Evolutionary conservation across 2,113 vertebrate genomes (phyloP), one percentile per base, ranked within the genome.

Genomic region (Oophaga pumilio): DNA sequence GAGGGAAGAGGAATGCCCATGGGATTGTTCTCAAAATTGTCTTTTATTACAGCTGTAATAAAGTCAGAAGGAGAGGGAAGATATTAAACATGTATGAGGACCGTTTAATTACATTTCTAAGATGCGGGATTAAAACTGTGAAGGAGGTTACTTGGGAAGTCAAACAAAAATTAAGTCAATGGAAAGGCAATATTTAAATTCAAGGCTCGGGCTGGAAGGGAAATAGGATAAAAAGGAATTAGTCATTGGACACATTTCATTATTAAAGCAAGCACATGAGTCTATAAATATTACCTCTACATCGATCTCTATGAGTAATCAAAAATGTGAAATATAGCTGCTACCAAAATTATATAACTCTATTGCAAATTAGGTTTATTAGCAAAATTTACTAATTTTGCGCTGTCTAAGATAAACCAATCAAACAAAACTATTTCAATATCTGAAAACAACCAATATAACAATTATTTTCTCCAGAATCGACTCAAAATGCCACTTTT

Each of bases 21-120:
- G 50, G 84, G 59, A 88, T 50, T 87, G 90, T 84, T 85, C 83
- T 89, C 82, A 85, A 71, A 86, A 85, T 84, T 94, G 94, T 96
- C 95, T 95, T 96, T 96, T 96, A 96, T 97, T 95, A 92, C 95
- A 95, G 95, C 95, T 96, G 96, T 96, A 97, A 97, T 97, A 96
- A 96, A 95, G 94, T 94, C 91, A 57, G 71, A n/a, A 50, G 56
- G 79, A 92, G 95, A 94, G 95, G 95, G 94, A 94, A 94, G 94
- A 94, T 96, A 96, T 97, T 96, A 96, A 97, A 96, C 96, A 97
- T 97, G 96, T 96, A 97, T 97, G 97, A 96, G 96, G 95, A 93
- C 95, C 91, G 95, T 96, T 95, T 97, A 97, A 97, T 97, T 95
- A 97, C 96, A 97, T 96, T 96, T 96, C 94, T 4, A 89, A 86